phyloP scores from a whole-genome alignment of 2,113 vertebrate species.

The Heterotilapia buettikoferi region DNA sequence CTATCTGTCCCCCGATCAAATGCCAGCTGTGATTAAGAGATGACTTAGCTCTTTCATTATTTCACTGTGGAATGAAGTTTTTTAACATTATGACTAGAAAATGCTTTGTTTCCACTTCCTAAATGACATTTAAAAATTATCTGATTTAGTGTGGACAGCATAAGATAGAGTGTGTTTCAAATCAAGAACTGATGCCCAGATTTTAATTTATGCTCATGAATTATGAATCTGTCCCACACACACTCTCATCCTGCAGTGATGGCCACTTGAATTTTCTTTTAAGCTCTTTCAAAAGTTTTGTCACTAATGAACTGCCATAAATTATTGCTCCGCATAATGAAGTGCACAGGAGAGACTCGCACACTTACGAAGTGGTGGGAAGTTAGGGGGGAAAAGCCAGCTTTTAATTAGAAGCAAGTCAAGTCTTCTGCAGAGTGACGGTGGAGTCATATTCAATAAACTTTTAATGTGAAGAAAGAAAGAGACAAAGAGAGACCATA shows the following conservation, averaged over 20 bases:
- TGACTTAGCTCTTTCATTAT: background rate
- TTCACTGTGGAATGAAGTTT: background rate
- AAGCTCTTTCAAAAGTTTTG: background rate
- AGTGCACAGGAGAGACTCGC: background rate
- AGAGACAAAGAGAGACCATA: slow-evolving; percentile 24
- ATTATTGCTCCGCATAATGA: background rate
- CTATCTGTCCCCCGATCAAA: accelerated
- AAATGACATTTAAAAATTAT: background rate
- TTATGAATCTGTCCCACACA: background rate
- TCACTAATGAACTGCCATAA: background rate
- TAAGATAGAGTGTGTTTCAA: background rate
- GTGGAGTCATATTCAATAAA: background rate
- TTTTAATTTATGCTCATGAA: background rate
- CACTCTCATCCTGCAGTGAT: background rate
- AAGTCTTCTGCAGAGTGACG: background rate
- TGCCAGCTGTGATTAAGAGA: background rate
- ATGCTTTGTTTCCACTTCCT: background rate
- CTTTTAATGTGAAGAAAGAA: background rate
- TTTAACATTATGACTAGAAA: background rate
- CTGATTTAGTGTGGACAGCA: background rate
- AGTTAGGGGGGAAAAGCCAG: background rate
- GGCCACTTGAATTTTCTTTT: background rate
- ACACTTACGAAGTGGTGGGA: background rate
- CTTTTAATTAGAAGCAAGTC: slow-evolving; percentile 3
- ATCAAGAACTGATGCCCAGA: background rate